A percentile compares a stretch with the other conserved stretches of the same genome.
Conservation (phyloP, 2,797 vertebrate genomes). For the Clangula hyemalis region DNA sequence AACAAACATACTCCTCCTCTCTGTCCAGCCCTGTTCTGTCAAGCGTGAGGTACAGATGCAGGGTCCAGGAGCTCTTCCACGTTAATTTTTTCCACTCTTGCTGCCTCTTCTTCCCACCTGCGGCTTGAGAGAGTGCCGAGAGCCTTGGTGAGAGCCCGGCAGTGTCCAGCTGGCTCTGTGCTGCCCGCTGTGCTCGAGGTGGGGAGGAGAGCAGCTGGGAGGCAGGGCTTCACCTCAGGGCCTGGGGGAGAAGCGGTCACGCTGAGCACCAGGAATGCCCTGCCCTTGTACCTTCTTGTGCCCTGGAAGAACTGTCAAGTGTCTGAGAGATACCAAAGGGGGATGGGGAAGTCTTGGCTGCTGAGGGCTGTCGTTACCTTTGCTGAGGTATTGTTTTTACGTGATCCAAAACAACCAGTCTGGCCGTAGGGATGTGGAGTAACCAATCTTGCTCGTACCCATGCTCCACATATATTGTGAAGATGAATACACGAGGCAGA, state of each 20-base stretch:
- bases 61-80: not conserved
- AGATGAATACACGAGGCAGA: not conserved
- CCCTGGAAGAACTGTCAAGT: not conserved
- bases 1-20: not conserved
- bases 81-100: not conserved
- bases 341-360: not conserved
- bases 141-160: not conserved
- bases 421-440: not conserved
- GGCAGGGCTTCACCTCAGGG: too few relatives aligned
- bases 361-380: not conserved
- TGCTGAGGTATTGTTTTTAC: not conserved
- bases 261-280: not conserved
- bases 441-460: not conserved
- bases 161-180: not conserved
- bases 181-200: not conserved
- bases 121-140: not conserved
- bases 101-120: not conserved
- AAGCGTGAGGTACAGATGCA: not conserved
- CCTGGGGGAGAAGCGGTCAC: not conserved
- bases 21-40: not conserved
- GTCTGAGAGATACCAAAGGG: not conserved
- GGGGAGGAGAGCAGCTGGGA: not conserved
- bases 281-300: too few relatives aligned
- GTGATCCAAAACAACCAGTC: not conserved
- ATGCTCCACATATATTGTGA: not conserved